phyloP scores from a whole-genome alignment of 1,140 invertebrate genomes.

The Palaemon carinicauda region DNA sequence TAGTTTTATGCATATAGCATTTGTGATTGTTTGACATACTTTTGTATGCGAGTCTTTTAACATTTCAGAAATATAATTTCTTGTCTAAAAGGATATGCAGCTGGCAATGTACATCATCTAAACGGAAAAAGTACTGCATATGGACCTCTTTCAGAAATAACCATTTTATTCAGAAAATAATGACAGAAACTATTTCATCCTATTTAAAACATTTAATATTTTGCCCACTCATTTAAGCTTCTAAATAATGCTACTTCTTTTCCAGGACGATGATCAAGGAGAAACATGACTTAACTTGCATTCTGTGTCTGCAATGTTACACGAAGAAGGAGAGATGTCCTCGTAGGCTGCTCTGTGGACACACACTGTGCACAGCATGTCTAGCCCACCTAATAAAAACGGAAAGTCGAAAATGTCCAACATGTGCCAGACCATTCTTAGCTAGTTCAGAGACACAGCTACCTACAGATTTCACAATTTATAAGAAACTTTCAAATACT shows the following conservation, averaged over 20 bases:
- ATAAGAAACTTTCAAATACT: not conserved
- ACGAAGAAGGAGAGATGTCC: conserved; percentile 15
- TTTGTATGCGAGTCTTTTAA: no score
- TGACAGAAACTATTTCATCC: no score
- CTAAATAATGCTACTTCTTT: not conserved
- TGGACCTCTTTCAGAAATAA: no score
- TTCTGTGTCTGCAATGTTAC: not conserved
- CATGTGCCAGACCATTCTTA: conserved; percentile 19
- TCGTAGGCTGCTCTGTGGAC: conserved; percentile 24
- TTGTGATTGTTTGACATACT: no score
- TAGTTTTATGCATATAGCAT: no score
- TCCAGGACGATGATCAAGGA: not conserved
- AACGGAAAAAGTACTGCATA: no score
- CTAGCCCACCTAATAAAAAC: not conserved
- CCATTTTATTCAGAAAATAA: no score
- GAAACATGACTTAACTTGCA: not conserved
- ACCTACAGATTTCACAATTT: conserved; percentile 9
- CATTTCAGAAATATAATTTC: no score
- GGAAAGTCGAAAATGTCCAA: not conserved
- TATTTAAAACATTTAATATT: no score
- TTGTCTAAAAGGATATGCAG: no score
- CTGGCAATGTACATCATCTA: no score
- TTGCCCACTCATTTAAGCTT: not conserved
- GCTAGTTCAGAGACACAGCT: not conserved
- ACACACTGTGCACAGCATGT: conserved; percentile 33